Base-by-base conservation (phyloP, 2,888 invertebrate species). In the Calliphora vomitoria region DNA sequence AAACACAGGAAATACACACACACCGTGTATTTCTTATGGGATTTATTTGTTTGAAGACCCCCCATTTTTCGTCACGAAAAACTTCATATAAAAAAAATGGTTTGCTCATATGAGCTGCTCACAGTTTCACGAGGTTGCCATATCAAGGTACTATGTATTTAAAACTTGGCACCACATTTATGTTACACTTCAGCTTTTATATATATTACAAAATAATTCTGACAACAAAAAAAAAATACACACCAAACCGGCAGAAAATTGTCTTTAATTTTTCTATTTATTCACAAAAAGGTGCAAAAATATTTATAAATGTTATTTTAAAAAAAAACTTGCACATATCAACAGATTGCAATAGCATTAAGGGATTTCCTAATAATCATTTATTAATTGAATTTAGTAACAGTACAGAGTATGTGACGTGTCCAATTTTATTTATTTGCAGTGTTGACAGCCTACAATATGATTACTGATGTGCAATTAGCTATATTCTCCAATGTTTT, bases 391-490 rank as follows among this genome's bases (percentile, higher is more conserved):
- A 53, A n/a, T 35, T 72, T 55, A 8, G 15, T 25, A 41, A 41
- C n/a, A 55, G 20, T 38, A 18, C 20, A 20, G 0, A 35, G 4
- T 10, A 53, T 44, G 38, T 87, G 87, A 87, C 87, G 87, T 87
- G 87, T 87, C 64, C 50, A 81, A 66, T 60, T 62, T 8, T 82
- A 31, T 8, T 60, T 66, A 15, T 13, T 76, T 83, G 15, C 66
- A 80, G 80, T 8, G 13, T 11, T 53, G n/a, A 53, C 25, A 38
- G 13, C 6, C n/a, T 15, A 20, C 85, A 91, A 90, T 91, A 99
- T 99, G 99, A 98, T 99, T 90, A 98, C 98, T 1, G 99, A 99
- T 93, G 97, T 99, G 60, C 99, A 99, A 94, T 94, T 99, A 90
- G 98, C 99, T 0, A 96, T 99, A 83, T 98, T 99, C 94, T 98